Evolutionary conservation across 2,888 invertebrate genomes (phyloP).

Genomic region (Dascillus cervinus): DNA sequence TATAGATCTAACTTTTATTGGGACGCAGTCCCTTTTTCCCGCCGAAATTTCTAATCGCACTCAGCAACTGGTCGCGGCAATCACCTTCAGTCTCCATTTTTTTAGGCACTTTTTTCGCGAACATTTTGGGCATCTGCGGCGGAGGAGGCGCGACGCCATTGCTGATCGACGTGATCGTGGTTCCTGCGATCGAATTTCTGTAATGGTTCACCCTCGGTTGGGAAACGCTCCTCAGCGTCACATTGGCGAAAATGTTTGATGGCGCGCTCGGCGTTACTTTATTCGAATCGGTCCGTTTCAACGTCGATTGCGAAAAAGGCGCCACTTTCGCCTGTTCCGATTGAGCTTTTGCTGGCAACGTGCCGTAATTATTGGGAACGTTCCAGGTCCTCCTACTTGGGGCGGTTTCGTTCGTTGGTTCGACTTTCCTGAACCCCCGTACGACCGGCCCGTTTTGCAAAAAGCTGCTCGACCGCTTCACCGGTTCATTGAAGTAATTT

Average conservation of each 20-base stretch:
- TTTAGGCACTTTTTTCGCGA: conserved; percentile 21
- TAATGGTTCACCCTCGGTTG: conserved; percentile 7
- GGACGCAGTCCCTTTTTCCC: conserved; percentile 38
- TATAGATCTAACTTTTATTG: conserved; percentile 25
- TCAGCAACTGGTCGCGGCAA: conserved; percentile 58
- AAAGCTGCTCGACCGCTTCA: conserved; percentile 30
- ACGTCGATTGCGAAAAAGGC: conserved; percentile 43
- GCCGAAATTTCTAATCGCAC: conserved; percentile 65
- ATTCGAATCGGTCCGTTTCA: conserved; percentile 43
- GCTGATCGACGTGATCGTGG: neutral
- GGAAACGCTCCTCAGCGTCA: conserved; percentile 18
- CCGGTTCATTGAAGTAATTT: conserved; percentile 22
- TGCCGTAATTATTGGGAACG: conserved; percentile 22
- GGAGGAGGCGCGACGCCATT: conserved; percentile 32
- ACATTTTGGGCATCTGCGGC: conserved; percentile 32
- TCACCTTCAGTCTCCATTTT: conserved; percentile 38
- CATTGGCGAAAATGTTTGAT: conserved; percentile 17
- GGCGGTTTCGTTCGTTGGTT: conserved; percentile 12
- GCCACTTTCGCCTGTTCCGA: conserved; percentile 15
- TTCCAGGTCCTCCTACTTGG: conserved; percentile 27
- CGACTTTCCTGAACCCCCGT: conserved; percentile 33
- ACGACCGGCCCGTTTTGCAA: conserved; percentile 33
- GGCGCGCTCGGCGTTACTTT: conserved; percentile 17
- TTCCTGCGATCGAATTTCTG: conserved; percentile 4
- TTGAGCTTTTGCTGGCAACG: conserved; percentile 25